Conservation (phyloP, 1,140 invertebrate genomes). For the Solenopsis invicta region DNA sequence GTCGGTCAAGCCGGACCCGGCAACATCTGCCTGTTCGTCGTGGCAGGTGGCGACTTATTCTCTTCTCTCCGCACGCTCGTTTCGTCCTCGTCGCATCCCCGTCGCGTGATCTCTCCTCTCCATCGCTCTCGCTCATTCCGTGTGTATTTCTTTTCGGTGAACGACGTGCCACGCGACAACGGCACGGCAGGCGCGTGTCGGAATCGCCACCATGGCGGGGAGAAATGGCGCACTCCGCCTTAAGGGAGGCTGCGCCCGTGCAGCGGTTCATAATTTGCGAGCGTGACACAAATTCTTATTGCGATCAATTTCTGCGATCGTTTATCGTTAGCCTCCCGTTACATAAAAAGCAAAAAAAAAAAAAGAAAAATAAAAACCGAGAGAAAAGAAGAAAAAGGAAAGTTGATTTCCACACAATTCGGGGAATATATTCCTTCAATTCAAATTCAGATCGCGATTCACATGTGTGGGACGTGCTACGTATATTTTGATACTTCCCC, state of each 20-base stretch:
- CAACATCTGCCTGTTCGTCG: slow-evolving; percentile 79
- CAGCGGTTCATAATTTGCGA: slow-evolving; percentile 63
- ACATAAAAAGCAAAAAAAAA: not conserved
- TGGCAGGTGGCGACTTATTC: slow-evolving; percentile 82
- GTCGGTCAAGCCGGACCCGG: slow-evolving; percentile 74
- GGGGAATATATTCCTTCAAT: not conserved
- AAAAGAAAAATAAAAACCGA: too few species aligned
- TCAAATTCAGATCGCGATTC: not conserved
- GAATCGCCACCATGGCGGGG: slow-evolving; percentile 67
- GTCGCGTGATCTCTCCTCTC: slow-evolving; percentile 40
- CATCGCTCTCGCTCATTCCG: slow-evolving; percentile 20
- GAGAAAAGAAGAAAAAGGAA: not conserved
- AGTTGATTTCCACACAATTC: not conserved
- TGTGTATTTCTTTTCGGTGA: slow-evolving; percentile 49
- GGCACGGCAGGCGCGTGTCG: slow-evolving; percentile 76
- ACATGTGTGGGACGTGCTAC: not conserved
- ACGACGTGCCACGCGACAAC: slow-evolving; percentile 78
- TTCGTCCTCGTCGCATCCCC: slow-evolving; percentile 32
- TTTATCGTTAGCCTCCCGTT: not conserved
- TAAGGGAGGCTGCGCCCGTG: slow-evolving; percentile 48
- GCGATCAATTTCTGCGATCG: not conserved
- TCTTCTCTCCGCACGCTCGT: slow-evolving; percentile 65
- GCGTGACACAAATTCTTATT: slow-evolving; percentile 46
- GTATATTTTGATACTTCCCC: not conserved
- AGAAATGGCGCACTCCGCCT: slow-evolving; percentile 56